Conservation (phyloP, 2,888 invertebrate genomes). For the Lysandra coridon region DNA sequence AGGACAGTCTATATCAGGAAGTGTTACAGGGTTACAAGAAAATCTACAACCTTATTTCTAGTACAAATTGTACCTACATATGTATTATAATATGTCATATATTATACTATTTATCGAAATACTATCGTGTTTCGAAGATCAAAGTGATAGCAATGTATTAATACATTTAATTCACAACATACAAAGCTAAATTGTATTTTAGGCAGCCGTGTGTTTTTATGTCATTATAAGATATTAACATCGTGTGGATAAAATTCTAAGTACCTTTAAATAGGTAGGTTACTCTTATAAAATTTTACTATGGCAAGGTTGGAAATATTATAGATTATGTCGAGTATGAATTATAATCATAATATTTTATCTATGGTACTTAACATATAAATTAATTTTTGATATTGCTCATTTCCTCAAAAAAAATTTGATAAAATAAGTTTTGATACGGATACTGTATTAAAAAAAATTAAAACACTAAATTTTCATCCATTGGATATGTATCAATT, state of each 20-base stretch:
- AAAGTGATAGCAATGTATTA: background rate
- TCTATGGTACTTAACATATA: background rate
- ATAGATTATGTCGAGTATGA: background rate
- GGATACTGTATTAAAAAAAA: background rate
- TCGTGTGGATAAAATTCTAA: background rate
- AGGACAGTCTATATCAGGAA: constrained; percentile 26
- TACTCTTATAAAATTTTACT: background rate
- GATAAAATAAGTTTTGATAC: background rate
- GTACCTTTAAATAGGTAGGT: background rate
- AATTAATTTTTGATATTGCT: background rate
- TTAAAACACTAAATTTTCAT: background rate
- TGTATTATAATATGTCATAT: background rate
- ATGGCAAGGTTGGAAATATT: background rate
- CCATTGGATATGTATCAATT: constrained; percentile 9
- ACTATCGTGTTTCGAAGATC: background rate
- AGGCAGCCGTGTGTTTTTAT: background rate
- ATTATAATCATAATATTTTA: background rate
- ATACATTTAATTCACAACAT: constrained; percentile 23
- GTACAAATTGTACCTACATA: constrained; percentile 13
- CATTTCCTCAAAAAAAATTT: background rate
- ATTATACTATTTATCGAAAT: background rate
- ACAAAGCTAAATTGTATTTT: constrained; percentile 16
- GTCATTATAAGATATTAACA: background rate
- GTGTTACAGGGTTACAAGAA: background rate
- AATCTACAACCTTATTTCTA: constrained; percentile 12